phyloP scores from a whole-genome alignment of 2,888 invertebrate genomes.

The Epinotia demarniana region DNA sequence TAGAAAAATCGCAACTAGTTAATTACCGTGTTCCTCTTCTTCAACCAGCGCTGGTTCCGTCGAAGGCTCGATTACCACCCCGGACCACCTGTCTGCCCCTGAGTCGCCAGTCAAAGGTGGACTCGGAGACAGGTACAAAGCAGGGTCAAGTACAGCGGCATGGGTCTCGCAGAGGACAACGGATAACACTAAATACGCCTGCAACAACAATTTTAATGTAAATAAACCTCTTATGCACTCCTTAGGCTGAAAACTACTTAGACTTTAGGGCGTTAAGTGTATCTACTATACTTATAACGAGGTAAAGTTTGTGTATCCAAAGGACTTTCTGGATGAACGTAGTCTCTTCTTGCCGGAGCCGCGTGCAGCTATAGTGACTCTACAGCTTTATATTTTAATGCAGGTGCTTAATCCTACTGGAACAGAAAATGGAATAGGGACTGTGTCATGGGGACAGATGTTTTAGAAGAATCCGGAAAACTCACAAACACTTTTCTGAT shows the following conservation, averaged over 20 bases:
- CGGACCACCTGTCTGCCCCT: constrained; percentile 59
- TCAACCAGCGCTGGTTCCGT: not conserved
- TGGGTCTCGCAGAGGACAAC: constrained; percentile 50
- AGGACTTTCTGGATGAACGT: too few relatives aligned
- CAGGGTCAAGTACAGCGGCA: constrained; percentile 68
- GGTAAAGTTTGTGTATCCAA: too few relatives aligned
- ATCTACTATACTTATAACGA: too few relatives aligned
- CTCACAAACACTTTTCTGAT: not conserved
- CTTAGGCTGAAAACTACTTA: not conserved
- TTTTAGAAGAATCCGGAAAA: not conserved
- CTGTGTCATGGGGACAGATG: not conserved
- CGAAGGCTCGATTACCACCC: constrained; percentile 8
- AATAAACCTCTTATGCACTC: not conserved
- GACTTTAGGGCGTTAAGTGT: not conserved
- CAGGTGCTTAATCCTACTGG: not conserved
- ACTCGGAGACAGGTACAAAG: constrained; percentile 70
- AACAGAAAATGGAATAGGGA: not conserved
- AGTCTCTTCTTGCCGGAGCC: too few relatives aligned
- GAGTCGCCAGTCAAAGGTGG: constrained; percentile 63
- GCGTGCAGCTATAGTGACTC: too few relatives aligned
- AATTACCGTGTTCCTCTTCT: constrained; percentile 1
- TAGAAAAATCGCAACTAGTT: not conserved
- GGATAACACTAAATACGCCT: constrained; percentile 43
- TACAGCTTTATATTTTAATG: not conserved
- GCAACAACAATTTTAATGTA: constrained; percentile 16